phyloP scores from a whole-genome alignment of 2,113 vertebrate species.

The Gorsachius goisagi region DNA sequence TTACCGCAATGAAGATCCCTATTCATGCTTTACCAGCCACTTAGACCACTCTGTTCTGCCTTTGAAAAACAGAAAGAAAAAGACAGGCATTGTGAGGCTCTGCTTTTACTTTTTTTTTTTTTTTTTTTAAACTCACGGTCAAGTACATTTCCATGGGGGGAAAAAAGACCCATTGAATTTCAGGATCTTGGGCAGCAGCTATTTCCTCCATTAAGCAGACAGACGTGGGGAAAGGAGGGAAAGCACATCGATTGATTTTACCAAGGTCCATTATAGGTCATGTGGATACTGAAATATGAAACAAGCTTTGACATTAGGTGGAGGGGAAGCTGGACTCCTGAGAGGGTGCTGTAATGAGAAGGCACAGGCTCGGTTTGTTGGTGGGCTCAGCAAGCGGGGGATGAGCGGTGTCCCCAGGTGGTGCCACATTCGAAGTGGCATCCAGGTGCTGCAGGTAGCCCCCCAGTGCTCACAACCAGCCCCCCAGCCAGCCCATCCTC shows the following conservation, averaged over 20 bases:
- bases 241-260: slow-evolving; percentile 51
- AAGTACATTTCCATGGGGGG: neutral
- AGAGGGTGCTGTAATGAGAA: neutral
- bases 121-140: neutral
- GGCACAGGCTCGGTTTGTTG: neutral
- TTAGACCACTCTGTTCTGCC: neutral
- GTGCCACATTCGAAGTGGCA: neutral
- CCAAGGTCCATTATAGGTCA: slow-evolving; percentile 30
- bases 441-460: neutral
- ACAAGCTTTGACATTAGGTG: slow-evolving; percentile 4
- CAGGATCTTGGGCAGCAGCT: slow-evolving; percentile 32
- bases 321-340: neutral
- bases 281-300: slow-evolving; percentile 32
- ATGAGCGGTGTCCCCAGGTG: neutral
- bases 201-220: slow-evolving; percentile 51
- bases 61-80: neutral
- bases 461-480: neutral
- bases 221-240: slow-evolving; percentile 31
- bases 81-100: neutral
- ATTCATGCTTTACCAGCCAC: neutral
- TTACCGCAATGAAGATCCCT: neutral
- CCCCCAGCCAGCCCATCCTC: neutral
- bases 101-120: neutral
- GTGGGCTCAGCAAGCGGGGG: neutral
- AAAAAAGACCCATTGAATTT: slow-evolving; percentile 32